phyloP scores from a whole-genome alignment of 2,888 invertebrate genomes.

The Gryllus longicercus region DNA sequence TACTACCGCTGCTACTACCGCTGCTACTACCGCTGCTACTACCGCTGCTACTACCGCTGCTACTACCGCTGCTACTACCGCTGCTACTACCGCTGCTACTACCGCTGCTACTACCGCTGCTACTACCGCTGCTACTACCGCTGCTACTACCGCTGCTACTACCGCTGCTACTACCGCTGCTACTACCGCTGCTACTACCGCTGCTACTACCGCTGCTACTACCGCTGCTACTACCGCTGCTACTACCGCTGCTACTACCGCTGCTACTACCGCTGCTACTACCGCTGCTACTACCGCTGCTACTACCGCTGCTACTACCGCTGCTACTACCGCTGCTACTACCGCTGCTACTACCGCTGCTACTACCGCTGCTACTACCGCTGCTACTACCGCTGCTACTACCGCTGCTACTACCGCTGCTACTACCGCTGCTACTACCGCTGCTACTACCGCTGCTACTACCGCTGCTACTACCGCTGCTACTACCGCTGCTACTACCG shows the following conservation, averaged over 20 bases:
- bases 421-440: constrained; percentile 22
- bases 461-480: constrained; percentile 22
- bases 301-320: constrained; percentile 23
- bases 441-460: constrained; percentile 23
- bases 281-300: too few species aligned
- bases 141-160: constrained; percentile 23
- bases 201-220: constrained; percentile 24
- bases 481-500: constrained; percentile 21
- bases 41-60: too few species aligned
- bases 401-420: constrained; percentile 21
- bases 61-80: too few species aligned
- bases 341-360: constrained; percentile 22
- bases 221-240: constrained; percentile 20
- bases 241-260: constrained; percentile 21
- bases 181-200: constrained; percentile 23
- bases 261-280: too few species aligned
- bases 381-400: constrained; percentile 23
- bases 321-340: constrained; percentile 23
- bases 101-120: constrained; percentile 21
- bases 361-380: constrained; percentile 23
- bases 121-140: constrained; percentile 24
- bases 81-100: constrained; percentile 22
- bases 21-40: too few species aligned
- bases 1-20: too few species aligned
- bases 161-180: constrained; percentile 22